These are phyloP conservation scores for Umimayanthus kanabou DNA, from an alignment of 92 coral and sea anemone species.

Conservation along the genomic window DNA sequence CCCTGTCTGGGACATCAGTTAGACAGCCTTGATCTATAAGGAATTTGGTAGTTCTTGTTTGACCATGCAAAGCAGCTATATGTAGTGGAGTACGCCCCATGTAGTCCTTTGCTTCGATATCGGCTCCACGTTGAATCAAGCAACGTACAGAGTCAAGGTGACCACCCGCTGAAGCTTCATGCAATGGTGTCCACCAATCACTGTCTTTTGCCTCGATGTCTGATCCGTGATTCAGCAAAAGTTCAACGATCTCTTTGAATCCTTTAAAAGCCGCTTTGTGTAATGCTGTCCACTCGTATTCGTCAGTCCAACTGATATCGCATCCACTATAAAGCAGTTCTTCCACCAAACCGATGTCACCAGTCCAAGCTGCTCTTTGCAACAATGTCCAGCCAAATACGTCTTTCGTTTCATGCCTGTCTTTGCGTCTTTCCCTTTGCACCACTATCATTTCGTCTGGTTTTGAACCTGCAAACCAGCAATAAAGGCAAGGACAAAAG, in stretches of 20 bases:
- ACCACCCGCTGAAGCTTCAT: slow-evolving; percentile 13
- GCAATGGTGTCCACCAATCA: slow-evolving; percentile 15
- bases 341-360: neutral
- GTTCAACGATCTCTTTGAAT: slow-evolving; percentile 12
- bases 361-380: slow-evolving; percentile 6
- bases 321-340: neutral
- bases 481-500: too few relatives aligned
- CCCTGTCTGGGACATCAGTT: neutral
- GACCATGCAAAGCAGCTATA: neutral
- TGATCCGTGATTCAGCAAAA: slow-evolving; percentile 1
- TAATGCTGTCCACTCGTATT: slow-evolving; percentile 12
- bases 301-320: neutral
- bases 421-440: neutral
- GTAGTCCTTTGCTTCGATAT: neutral
- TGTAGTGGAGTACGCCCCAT: neutral
- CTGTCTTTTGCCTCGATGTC: neutral
- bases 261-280: slow-evolving; percentile 3
- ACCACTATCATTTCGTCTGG: too few relatives aligned
- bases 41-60: neutral
- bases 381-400: too few relatives aligned
- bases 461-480: neutral
- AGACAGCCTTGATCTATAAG: neutral
- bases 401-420: neutral
- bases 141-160: neutral
- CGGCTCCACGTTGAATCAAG: slow-evolving; percentile 1